A percentile compares a stretch with the other conserved stretches of the same genome.
Evolutionary conservation across 2,113 vertebrate genomes (phyloP).

Genomic region (Cololabis saira): DNA sequence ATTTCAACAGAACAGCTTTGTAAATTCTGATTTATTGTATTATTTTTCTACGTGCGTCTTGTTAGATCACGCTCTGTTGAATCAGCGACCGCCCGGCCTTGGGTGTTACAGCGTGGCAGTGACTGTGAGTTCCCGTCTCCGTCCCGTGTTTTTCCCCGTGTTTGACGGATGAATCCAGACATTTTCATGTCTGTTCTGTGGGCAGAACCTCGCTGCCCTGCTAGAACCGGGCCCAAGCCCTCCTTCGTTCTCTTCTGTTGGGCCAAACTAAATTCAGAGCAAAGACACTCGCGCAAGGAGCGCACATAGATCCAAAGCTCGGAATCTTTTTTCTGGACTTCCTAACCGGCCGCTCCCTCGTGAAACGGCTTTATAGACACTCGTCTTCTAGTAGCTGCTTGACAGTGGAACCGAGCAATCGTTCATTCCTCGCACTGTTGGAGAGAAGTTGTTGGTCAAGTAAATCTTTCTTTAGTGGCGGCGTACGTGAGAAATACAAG

Average conservation of each 20-base stretch:
- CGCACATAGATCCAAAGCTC: slow-evolving; percentile 59
- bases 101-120: not conserved
- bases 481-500: too few species aligned
- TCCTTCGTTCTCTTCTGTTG: slow-evolving; percentile 80
- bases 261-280: slow-evolving; percentile 79
- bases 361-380: slow-evolving; percentile 65
- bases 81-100: not conserved
- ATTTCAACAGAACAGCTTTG: slow-evolving; percentile 14
- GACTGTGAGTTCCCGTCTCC: slow-evolving; percentile 14
- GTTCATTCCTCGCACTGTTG: slow-evolving; percentile 7
- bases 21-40: not conserved
- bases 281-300: slow-evolving; percentile 75
- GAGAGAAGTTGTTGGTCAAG: not conserved
- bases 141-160: slow-evolving; percentile 32
- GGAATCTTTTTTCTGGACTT: not conserved
- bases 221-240: slow-evolving; percentile 78
- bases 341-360: slow-evolving; percentile 5
- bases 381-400: not conserved
- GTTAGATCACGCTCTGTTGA: not conserved
- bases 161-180: slow-evolving; percentile 79
- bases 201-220: slow-evolving; percentile 77
- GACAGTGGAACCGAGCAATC: slow-evolving; percentile 16
- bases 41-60: slow-evolving; percentile 25
- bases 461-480: not conserved
- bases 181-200: slow-evolving; percentile 81